Conservation (phyloP, 2,888 invertebrate genomes). For the Cacoxenus indagator region DNA sequence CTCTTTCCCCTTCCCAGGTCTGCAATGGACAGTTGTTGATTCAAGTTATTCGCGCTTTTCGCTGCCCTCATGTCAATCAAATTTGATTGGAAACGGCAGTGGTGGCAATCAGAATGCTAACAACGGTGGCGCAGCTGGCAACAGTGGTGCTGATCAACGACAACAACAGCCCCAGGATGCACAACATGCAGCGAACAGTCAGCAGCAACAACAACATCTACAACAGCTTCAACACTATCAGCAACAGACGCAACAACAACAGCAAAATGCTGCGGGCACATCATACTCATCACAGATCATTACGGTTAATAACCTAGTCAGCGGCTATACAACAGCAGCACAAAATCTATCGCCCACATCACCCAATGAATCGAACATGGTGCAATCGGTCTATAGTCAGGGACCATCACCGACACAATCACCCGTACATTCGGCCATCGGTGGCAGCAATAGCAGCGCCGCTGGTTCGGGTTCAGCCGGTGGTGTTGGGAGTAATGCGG, state of each 20-base stretch:
- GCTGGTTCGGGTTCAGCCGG: conserved; percentile 51
- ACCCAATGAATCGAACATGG: conserved; percentile 73
- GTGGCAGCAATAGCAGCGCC: conserved; percentile 59
- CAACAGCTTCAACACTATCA: conserved; percentile 57
- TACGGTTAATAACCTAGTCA: conserved; percentile 72
- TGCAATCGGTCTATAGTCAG: conserved; percentile 72
- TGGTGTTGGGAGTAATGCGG: conserved; percentile 40
- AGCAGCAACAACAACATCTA: conserved; percentile 55
- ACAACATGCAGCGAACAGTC: conserved; percentile 40
- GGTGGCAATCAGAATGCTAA: conserved; percentile 67
- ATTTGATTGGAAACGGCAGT: conserved; percentile 70
- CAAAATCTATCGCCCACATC: conserved; percentile 74
- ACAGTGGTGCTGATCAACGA: conserved; percentile 62
- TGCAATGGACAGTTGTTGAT: conserved; percentile 89
- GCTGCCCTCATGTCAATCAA: conserved; percentile 77
- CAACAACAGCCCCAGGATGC: conserved; percentile 45
- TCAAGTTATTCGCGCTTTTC: conserved; percentile 83
- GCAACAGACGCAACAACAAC: conserved; percentile 56
- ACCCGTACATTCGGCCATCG: conserved; percentile 65
- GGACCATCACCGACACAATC: conserved; percentile 71
- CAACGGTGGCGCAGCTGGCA: conserved; percentile 53
- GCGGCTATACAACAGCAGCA: conserved; percentile 70
- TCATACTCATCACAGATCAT: conserved; percentile 71
- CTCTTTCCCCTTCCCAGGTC: conserved; percentile 80
- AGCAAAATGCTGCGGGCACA: conserved; percentile 58